Evolutionary conservation across 1,140 invertebrate genomes (phyloP), one percentile per base, ranked within the genome.

Genomic region (Choristoneura fumiferana): DNA sequence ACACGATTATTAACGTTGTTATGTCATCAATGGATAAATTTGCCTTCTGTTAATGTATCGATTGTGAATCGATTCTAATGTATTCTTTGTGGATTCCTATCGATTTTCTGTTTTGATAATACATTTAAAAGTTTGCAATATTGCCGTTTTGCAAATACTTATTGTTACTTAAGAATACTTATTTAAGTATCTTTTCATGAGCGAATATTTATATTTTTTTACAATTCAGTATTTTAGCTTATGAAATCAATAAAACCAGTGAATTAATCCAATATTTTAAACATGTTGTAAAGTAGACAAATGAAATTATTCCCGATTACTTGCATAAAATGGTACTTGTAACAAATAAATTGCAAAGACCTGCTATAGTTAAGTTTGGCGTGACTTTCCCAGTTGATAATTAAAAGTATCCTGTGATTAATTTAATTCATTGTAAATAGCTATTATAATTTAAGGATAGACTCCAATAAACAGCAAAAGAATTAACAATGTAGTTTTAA

Each of bases 381-480:
- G 40, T 45, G 40, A 45, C 40, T 5, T 18, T 4, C 40, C 40
- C 40, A 45, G 40, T 49, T 49, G 43, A 49, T 49, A 49, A 8
- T 18, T 29, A 6, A 29, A 29, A 33, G 49, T 36, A 13, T 34
- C 10, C 12, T 15, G 12, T 22, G 9, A 33, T 54, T 36, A 14
- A 54, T 37, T 36, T 54, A 33, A 37, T 36, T 54, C 14, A 37
- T 36, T 54, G 35, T 36, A 54, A 54, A 54, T 54, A 37, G 53
- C n/a, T n/a, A n/a, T 17, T 54, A 22, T 1, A 29, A 35, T 10
- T 54, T 37, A 54, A 54, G 35, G 6, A 35, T 36, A 35, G 13
- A 54, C 2, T 29, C 2, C n/a, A 45, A 49, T 49, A 49, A 49
- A 29, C 0, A 49, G 22, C 22, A 13, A 49, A 49, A 49, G 1